Evolutionary conservation across 2,888 invertebrate species (phyloP).

Genomic region (Augiades crinisus): DNA sequence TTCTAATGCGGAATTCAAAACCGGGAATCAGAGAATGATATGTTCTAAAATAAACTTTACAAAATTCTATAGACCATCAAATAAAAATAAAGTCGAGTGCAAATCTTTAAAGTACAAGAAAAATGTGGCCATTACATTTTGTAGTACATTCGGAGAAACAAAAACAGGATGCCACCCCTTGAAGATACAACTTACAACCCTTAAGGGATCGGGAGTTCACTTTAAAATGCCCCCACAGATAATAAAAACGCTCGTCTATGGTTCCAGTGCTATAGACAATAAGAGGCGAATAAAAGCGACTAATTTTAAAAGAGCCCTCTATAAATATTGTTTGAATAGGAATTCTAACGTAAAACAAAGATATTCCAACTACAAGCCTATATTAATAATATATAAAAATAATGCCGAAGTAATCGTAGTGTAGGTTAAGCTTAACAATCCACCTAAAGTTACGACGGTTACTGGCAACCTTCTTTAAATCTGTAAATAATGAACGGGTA

Average conservation of each 20-base stretch:
- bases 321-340: no score
- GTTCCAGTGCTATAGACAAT: constrained; percentile 66
- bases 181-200: constrained; percentile 49
- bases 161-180: constrained; percentile 37
- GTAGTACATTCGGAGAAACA: constrained; percentile 31
- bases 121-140: constrained; percentile 22
- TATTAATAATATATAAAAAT: no score
- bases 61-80: neutral
- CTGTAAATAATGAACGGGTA: no score
- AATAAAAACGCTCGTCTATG: constrained; percentile 76
- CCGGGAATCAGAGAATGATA: neutral
- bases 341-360: no score
- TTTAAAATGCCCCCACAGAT: constrained; percentile 74
- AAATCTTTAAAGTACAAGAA: constrained; percentile 11
- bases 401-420: no score
- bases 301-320: constrained; percentile 40
- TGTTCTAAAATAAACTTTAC: neutral
- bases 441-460: no score
- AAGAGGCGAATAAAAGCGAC: constrained; percentile 55
- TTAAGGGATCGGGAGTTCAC: constrained; percentile 59
- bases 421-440: no score
- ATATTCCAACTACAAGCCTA: no score
- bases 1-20: no score
- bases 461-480: no score
- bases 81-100: neutral